Percentiles rank a stretch among this genome's conserved stretches.
Evolutionary conservation across 2,888 invertebrate genomes (phyloP).

Genomic region (Apamea anceps): DNA sequence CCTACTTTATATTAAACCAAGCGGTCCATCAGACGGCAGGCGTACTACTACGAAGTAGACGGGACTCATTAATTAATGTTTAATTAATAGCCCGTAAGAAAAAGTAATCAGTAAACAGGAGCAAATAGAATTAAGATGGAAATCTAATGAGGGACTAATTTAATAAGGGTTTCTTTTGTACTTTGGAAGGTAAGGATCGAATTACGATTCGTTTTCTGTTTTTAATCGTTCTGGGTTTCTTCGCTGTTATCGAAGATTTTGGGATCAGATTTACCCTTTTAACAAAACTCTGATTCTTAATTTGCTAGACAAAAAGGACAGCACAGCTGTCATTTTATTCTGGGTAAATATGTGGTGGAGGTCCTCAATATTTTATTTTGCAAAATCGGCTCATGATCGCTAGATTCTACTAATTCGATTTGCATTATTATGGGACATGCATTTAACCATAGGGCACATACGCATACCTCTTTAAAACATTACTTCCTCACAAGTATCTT

Average conservation of each 20-base stretch:
- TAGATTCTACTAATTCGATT: not conserved
- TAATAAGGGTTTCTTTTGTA: constrained; percentile 46
- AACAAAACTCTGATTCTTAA: not conserved
- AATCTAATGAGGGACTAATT: constrained; percentile 51
- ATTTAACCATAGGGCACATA: not conserved
- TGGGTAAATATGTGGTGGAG: not conserved
- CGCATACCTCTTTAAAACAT: not conserved
- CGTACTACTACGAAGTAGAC: constrained; percentile 40
- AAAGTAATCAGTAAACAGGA: constrained; percentile 60
- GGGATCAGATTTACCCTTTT: not conserved
- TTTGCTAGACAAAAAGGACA: too few species aligned
- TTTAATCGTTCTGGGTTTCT: constrained; percentile 26
- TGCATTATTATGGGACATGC: not conserved
- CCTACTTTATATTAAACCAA: constrained; percentile 87
- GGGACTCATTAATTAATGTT: constrained; percentile 60
- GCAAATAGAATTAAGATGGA: constrained; percentile 58
- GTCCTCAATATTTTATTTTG: not conserved
- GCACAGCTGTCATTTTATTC: not conserved
- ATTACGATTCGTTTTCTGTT: constrained; percentile 30
- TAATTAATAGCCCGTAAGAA: constrained; percentile 60
- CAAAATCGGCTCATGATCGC: not conserved
- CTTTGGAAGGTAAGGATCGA: constrained; percentile 23
- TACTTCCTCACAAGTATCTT: not conserved
- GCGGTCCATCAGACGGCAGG: constrained; percentile 64
- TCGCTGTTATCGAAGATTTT: not conserved